Evolutionary conservation across 1,140 invertebrate species (phyloP), one percentile per base, ranked within the genome.

Genomic region (Pseudomyrmex sp.): DNA sequence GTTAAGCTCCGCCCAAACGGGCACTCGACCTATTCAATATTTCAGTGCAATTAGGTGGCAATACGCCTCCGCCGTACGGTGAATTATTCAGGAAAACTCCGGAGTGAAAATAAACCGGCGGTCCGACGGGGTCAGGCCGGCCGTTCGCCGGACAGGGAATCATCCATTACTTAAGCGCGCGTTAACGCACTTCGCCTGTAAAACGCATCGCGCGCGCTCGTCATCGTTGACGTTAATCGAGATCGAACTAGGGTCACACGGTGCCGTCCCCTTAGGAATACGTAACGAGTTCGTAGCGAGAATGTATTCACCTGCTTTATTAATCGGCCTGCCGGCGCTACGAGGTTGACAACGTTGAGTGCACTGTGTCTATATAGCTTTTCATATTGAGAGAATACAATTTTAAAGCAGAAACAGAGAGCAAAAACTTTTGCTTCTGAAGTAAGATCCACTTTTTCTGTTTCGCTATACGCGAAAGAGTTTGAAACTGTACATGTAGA

Each of bases 41-140:
- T 91, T 91, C 90, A 91, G 68, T 58, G 77, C 90, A 90, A 91
- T 87, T 89, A 90, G 85, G 73, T 83, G 84, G 76, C 73, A 85
- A 90, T 89, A 88, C 77, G 50, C 85, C 84, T 86, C 82, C 68
- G 62, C 62, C 77, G 72, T 59, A 13, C 10, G 46, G 58, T 90
- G 79, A 91, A 91, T 91, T 88, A 91, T 91, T 91, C 65, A 91
- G 62, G 59, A 82, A 88, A 90, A 89, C 85, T 89, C 84, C 26
- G 13, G 80, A 84, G 85, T 82, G 85, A 90, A 89, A 91, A 87
- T 89, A 89, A 88, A 89, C 79, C 70, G 68, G 48, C 50, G 54
- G 62, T 69, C 73, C 61, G 44, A 46, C 70, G 48, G 74, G 65
- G 76, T 20, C 46, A 65, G 80, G 44, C 35, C 5, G 54, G 59